phyloP scores from a whole-genome alignment of 2,888 invertebrate species.

The Spodoptera picta region DNA sequence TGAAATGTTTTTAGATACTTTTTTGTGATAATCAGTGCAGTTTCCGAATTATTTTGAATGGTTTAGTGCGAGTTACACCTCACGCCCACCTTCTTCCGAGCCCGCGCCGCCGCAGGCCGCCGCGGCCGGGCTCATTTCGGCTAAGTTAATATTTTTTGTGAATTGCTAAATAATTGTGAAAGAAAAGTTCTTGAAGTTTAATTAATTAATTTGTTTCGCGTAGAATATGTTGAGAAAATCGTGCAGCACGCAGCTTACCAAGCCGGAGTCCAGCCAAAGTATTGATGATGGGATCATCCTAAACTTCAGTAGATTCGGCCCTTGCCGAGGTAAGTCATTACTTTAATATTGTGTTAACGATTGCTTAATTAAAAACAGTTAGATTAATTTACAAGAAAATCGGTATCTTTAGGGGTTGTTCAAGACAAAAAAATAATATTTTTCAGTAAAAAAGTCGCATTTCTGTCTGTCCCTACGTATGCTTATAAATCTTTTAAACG shows the following conservation, averaged over 20 bases:
- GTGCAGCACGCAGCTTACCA: slow-evolving; percentile 77
- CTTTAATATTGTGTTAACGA: too few relatives aligned
- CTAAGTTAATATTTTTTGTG: slow-evolving; percentile 16
- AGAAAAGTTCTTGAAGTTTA: slow-evolving; percentile 8
- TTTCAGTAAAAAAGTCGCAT: too few relatives aligned
- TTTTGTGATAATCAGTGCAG: neutral
- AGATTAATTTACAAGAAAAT: too few relatives aligned
- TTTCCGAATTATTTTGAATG: neutral
- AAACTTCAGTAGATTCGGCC: slow-evolving; percentile 72
- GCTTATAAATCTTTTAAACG: too few relatives aligned
- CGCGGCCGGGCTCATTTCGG: slow-evolving; percentile 14
- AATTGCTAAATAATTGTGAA: neutral
- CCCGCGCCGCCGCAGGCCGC: slow-evolving; percentile 20
- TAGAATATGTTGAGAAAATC: slow-evolving; percentile 79
- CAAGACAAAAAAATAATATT: too few relatives aligned
- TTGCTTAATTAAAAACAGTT: too few relatives aligned
- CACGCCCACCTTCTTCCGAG: slow-evolving; percentile 22
- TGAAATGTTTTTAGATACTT: neutral
- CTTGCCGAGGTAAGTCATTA: slow-evolving; percentile 68
- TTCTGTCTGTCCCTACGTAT: too few relatives aligned
- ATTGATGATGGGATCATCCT: slow-evolving; percentile 79
- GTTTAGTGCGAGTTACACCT: neutral
- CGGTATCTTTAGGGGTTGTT: too few relatives aligned
- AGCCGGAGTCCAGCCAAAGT: slow-evolving; percentile 78
- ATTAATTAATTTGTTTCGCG: slow-evolving; percentile 9